Percentiles rank a stretch among this genome's conserved stretches.
Conservation (phyloP, 2,888 invertebrate genomes). For the Drosophila limbata region DNA sequence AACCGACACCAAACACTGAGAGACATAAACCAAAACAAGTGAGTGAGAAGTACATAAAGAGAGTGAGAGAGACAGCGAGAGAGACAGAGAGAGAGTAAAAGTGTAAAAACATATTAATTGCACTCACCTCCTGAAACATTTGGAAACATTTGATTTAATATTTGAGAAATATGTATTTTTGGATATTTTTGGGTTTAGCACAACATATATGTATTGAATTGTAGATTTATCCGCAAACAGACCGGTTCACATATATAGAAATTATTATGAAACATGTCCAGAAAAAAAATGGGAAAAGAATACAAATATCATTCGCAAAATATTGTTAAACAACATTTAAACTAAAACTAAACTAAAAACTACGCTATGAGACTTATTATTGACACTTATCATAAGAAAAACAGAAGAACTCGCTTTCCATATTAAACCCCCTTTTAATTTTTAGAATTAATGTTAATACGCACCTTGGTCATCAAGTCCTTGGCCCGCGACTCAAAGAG, state of each 20-base stretch:
- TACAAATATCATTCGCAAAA: conserved; percentile 74
- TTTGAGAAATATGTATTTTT: conserved; percentile 43
- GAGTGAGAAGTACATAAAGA: conserved; percentile 35
- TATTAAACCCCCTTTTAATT: background rate
- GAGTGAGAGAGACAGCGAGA: conserved; percentile 31
- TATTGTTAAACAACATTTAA: conserved; percentile 55
- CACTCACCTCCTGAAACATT: conserved; percentile 83
- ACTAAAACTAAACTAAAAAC: conserved; percentile 25
- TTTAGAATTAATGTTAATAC: conserved; percentile 52
- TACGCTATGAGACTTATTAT: conserved; percentile 40
- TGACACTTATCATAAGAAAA: conserved; percentile 30
- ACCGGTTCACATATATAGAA: conserved; percentile 65
- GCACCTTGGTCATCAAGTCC: conserved; percentile 97
- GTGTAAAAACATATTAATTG: conserved; percentile 54
- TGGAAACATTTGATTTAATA: conserved; percentile 54
- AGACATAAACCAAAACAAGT: conserved; percentile 19
- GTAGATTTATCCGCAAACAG: conserved; percentile 75
- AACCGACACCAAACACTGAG: conserved; percentile 70
- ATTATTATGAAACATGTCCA: conserved; percentile 49
- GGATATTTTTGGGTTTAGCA: conserved; percentile 57
- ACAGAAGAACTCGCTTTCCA: background rate
- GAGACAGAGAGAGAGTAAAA: conserved; percentile 48
- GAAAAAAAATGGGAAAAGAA: conserved; percentile 69
- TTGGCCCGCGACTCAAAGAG: conserved; percentile 98
- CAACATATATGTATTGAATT: conserved; percentile 70